Conservation (phyloP, 2,888 invertebrate species). For the Dromius quadrimaculatus region DNA sequence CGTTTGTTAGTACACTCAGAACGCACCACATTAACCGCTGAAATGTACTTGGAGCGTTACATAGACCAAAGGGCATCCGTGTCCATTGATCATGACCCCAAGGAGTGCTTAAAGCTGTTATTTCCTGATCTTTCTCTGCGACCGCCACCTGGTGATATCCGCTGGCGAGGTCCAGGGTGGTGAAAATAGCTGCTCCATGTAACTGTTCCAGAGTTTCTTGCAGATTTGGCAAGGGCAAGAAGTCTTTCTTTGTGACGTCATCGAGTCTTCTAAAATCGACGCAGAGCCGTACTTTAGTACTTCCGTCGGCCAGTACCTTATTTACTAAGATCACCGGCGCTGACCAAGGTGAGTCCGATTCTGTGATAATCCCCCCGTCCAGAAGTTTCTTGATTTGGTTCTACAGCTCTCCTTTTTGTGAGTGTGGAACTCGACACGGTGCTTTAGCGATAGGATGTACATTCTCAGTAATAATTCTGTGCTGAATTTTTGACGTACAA, state of each 20-base stretch:
- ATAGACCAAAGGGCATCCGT: constrained; percentile 59
- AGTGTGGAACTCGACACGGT: constrained; percentile 52
- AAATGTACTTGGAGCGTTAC: constrained; percentile 59
- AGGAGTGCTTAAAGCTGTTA: constrained; percentile 56
- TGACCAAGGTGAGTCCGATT: constrained; percentile 59
- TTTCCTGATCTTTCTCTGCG: constrained; percentile 49
- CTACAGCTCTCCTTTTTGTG: constrained; percentile 37
- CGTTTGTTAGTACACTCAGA: constrained; percentile 55
- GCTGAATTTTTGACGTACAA: constrained; percentile 11
- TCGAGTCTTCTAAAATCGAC: constrained; percentile 54
- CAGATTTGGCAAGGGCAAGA: constrained; percentile 55
- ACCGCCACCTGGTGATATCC: constrained; percentile 58
- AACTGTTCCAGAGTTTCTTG: constrained; percentile 57
- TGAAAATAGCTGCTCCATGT: constrained; percentile 56
- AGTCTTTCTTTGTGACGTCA: constrained; percentile 51
- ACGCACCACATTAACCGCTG: constrained; percentile 59
- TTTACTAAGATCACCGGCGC: constrained; percentile 59
- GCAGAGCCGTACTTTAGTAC: constrained; percentile 54
- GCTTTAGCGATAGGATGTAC: constrained; percentile 43
- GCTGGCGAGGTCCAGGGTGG: constrained; percentile 57
- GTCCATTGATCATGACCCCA: constrained; percentile 55
- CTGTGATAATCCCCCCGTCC: constrained; percentile 55
- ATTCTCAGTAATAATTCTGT: constrained; percentile 36
- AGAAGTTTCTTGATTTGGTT: constrained; percentile 54
- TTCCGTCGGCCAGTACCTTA: constrained; percentile 57